phyloP scores from a whole-genome alignment of 2,113 vertebrate genomes.

The Amazona guildingii region DNA sequence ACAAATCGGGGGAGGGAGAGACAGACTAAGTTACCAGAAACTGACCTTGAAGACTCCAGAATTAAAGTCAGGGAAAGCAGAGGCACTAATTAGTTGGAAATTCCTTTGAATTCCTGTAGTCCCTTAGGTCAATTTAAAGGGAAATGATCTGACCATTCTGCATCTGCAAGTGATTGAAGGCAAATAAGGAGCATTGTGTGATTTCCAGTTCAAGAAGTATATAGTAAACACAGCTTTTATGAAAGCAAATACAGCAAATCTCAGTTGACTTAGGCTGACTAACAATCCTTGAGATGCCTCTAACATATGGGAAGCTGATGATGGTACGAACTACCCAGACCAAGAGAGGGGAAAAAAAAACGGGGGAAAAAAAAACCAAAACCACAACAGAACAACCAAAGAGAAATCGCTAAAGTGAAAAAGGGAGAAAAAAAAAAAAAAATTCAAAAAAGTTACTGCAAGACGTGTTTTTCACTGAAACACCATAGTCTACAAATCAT shows the following conservation, averaged over 20 bases:
- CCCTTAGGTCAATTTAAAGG: constrained; percentile 68
- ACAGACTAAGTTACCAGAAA: constrained; percentile 53
- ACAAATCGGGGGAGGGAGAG: constrained; percentile 28
- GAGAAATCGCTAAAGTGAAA: background rate
- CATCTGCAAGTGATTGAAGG: constrained; percentile 75
- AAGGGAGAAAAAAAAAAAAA: background rate
- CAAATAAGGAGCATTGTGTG: constrained; percentile 57
- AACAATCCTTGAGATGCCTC: constrained; percentile 58
- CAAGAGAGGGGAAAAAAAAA: background rate
- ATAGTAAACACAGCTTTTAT: constrained; percentile 41
- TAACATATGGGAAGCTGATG: constrained; percentile 42
- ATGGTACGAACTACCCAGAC: background rate
- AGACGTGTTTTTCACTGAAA: background rate
- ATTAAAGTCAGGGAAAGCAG: constrained; percentile 51
- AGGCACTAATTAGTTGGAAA: constrained; percentile 62
- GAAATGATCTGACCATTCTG: constrained; percentile 61
- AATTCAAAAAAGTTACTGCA: background rate
- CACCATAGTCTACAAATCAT: background rate
- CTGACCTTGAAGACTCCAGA: constrained; percentile 47
- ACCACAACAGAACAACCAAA: background rate
- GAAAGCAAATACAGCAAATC: constrained; percentile 69
- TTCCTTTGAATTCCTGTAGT: constrained; percentile 72
- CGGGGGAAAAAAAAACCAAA: background rate
- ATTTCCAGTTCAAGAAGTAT: constrained; percentile 60
- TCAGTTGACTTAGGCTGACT: constrained; percentile 37